Evolutionary conservation across 2,888 invertebrate genomes (phyloP), one percentile per base, ranked within the genome.

Genomic region (Prosapia bicincta): DNA sequence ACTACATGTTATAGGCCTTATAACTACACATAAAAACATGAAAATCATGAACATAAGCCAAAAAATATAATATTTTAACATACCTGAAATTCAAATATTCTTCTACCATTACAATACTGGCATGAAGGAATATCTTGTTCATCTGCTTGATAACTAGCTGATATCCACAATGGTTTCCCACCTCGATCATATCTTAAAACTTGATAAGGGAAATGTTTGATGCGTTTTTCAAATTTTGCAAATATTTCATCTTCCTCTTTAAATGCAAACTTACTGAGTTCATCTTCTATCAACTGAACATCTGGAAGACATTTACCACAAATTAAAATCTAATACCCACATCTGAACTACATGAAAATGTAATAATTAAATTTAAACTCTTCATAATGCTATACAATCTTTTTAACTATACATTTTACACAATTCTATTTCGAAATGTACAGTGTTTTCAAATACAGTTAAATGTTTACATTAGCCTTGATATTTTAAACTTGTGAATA

Each of bases 31-130:
- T n/a, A n/a, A n/a, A n/a, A n/a, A n/a, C n/a, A n/a, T n/a, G n/a
- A n/a, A n/a, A n/a, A n/a, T n/a, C n/a, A n/a, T n/a, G n/a, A n/a
- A n/a, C n/a, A n/a, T n/a, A n/a, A n/a, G n/a, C n/a, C n/a, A n/a
- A n/a, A n/a, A n/a, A n/a, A n/a, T n/a, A n/a, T n/a, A n/a, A n/a
- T n/a, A n/a, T n/a, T n/a, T n/a, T n/a, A 26, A 80, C 83, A 81
- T 83, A 93, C 90, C 88, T 96, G 96, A 85, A 96, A 97, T 86
- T 99, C 98, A 88, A 96, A 98, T 80, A 91, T 90, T 79, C 98
- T 89, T 71, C 89, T 86, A 0, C 89, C 88, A 69, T 90, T 89
- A 85, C 99, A 99, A 78, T 88, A 85, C 79, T 88, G 86, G 83
- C 96, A 96, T 25, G 88, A 86, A 25, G 96, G 95, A 80, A 97